phyloP scores from a whole-genome alignment of 2,888 invertebrate species.

The Colostygia pectinataria region DNA sequence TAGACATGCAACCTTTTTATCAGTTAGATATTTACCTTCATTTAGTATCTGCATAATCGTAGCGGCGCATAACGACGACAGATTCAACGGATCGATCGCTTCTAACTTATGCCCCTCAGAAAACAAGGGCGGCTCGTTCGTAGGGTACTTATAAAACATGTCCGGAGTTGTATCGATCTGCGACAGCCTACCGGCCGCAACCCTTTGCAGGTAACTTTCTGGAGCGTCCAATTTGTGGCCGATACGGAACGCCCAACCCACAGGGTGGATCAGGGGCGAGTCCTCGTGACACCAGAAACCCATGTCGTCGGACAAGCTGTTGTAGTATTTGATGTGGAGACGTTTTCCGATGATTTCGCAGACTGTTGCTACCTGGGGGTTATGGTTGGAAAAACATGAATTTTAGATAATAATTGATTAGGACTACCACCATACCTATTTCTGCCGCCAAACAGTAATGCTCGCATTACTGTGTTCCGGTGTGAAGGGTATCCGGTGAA shows the following conservation, averaged over 20 bases:
- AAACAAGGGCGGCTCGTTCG: conserved; percentile 83
- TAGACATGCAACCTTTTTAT: no score
- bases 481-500: no score
- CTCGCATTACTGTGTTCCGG: no score
- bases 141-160: conserved; percentile 87
- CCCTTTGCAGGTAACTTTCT: conserved; percentile 88
- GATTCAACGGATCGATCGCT: conserved; percentile 97
- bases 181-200: conserved; percentile 87
- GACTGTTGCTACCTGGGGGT: conserved; percentile 89
- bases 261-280: conserved; percentile 96
- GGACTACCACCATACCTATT: no score
- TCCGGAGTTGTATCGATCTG: conserved; percentile 92
- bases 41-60: conserved; percentile 96
- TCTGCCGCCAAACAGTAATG: no score
- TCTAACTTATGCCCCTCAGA: conserved; percentile 96
- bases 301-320: conserved; percentile 89
- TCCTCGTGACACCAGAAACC: conserved; percentile 99
- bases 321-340: conserved; percentile 94
- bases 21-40: conserved; percentile 83
- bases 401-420: no score
- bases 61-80: conserved; percentile 97
- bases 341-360: conserved; percentile 96
- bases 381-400: background rate
- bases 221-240: conserved; percentile 95
- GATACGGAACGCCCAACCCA: conserved; percentile 96